Conservation (phyloP, 2,113 vertebrate species). For the Eulemur macaco region DNA sequence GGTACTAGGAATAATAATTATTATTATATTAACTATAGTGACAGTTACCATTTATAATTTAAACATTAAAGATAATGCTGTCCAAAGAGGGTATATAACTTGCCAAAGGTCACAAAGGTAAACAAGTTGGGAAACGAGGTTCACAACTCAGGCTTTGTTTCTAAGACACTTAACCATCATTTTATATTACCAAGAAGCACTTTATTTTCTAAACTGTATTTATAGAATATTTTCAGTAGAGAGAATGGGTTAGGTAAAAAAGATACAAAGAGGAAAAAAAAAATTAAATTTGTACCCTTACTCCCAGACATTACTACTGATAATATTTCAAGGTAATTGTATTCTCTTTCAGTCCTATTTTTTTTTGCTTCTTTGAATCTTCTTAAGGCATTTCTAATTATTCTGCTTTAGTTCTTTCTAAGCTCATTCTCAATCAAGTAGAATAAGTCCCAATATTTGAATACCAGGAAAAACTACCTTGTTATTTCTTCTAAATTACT, state of each 20-base stretch:
- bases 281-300: not conserved
- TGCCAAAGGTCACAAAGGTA: not conserved
- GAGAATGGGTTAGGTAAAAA: not conserved
- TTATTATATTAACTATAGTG: not conserved
- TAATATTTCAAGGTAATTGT: not conserved
- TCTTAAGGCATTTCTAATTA: constrained; percentile 3
- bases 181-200: not conserved
- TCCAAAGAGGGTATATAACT: not conserved
- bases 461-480: not conserved
- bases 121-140: not conserved
- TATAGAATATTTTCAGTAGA: not conserved
- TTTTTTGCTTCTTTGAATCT: not conserved
- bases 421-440: not conserved
- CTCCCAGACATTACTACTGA: not conserved
- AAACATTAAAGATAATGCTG: not conserved
- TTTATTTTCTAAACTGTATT: not conserved
- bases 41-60: not conserved
- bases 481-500: not conserved
- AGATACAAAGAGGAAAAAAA: not conserved
- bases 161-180: not conserved
- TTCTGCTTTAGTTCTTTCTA: not conserved
- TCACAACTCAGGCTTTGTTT: not conserved
- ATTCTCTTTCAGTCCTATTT: not conserved
- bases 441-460: not conserved
- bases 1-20: not conserved